These are phyloP conservation scores for Thripadectes ignobilis DNA, from an alignment of 2,797 vertebrate species.

Conservation along the genomic window DNA sequence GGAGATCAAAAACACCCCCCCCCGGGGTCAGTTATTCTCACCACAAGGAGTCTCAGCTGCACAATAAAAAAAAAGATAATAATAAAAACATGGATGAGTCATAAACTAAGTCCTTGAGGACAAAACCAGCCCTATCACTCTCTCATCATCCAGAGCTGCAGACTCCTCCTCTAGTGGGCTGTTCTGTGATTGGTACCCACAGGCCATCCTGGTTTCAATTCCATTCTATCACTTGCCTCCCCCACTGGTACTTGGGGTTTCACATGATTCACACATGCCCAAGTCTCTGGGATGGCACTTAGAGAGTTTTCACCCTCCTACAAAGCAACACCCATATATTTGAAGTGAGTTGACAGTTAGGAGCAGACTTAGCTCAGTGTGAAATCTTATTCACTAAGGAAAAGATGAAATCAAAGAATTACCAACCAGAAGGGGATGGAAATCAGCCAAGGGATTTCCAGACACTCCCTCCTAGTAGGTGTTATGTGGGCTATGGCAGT, in stretches of 20 bases:
- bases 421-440: neutral
- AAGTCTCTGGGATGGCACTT: neutral
- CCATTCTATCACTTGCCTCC: neutral
- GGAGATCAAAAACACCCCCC: neutral
- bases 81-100: neutral
- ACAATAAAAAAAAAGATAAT: neutral
- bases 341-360: neutral
- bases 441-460: neutral
- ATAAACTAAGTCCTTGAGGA: neutral
- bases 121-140: neutral
- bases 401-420: neutral
- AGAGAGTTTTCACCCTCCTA: neutral
- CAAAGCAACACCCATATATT: neutral
- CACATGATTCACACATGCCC: neutral
- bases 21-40: neutral
- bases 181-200: neutral
- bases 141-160: neutral
- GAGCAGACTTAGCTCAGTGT: neutral
- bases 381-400: neutral
- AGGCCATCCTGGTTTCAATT: neutral
- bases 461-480: neutral
- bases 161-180: neutral
- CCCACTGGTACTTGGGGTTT: neutral
- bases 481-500: accelerated
- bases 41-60: neutral